phyloP scores from a whole-genome alignment of 1,140 invertebrate species.

The Drosophila sucinea region DNA sequence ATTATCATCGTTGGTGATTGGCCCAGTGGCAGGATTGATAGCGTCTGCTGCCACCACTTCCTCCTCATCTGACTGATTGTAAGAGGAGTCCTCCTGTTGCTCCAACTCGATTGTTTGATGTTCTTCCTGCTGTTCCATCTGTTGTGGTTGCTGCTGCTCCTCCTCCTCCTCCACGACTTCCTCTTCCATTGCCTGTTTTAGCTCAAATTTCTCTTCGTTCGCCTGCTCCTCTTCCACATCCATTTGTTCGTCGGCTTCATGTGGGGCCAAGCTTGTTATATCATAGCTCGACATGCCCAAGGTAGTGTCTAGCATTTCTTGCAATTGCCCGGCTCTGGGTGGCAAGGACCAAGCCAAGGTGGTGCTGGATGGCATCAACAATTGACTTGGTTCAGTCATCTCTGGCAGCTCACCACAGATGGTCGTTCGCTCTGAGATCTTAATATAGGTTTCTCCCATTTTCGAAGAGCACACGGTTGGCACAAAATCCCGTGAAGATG shows the following conservation, averaged over 20 bases:
- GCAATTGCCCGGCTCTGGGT: background rate
- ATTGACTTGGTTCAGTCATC: slow-evolving; percentile 28
- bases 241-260: background rate
- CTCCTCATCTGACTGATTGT: background rate
- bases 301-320: slow-evolving; percentile 67
- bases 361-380: background rate
- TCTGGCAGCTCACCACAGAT: slow-evolving; percentile 52
- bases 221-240: background rate
- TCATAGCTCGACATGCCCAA: slow-evolving; percentile 75
- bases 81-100: slow-evolving; percentile 4
- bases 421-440: slow-evolving; percentile 71
- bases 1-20: background rate
- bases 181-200: background rate
- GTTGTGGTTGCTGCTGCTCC: background rate
- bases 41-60: background rate
- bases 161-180: background rate
- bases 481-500: slow-evolving; percentile 50
- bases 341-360: slow-evolving; percentile 39
- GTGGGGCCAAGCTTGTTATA: slow-evolving; percentile 34
- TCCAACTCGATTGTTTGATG: background rate
- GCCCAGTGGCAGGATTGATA: background rate
- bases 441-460: slow-evolving; percentile 49
- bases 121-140: slow-evolving; percentile 1
- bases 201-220: background rate
- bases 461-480: slow-evolving; percentile 72